These are phyloP conservation scores for Smithornis capensis DNA, from an alignment of 2,113 vertebrate genomes.

Conservation along the genomic window DNA sequence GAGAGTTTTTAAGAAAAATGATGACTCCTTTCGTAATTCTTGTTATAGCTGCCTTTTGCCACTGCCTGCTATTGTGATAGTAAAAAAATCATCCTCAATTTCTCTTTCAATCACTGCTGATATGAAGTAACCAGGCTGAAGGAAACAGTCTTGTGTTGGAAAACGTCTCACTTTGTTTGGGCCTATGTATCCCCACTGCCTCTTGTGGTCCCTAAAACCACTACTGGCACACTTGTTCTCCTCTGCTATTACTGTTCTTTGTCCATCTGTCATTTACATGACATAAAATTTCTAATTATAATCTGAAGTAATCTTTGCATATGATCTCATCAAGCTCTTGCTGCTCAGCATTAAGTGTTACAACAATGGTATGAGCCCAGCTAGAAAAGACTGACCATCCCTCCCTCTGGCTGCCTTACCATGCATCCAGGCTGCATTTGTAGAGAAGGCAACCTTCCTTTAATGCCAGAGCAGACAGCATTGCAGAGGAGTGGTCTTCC, in stretches of 20 bases:
- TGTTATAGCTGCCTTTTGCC: not conserved
- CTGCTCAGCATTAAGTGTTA: not conserved
- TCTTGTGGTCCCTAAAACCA: not conserved
- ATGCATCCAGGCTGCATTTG: not conserved
- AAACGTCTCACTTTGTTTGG: not conserved
- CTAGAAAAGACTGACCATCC: not conserved
- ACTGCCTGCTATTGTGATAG: not conserved
- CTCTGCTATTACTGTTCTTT: not conserved
- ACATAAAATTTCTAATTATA: slow-evolving; percentile 36
- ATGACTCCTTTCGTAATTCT: not conserved
- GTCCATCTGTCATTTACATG: not conserved
- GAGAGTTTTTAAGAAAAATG: not conserved
- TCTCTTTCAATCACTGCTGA: not conserved
- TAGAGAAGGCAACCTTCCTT: not conserved
- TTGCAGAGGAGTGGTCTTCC: not conserved
- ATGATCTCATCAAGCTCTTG: not conserved
- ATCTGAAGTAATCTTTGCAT: not conserved
- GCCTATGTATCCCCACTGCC: not conserved
- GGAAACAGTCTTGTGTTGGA: not conserved
- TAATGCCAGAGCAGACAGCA: not conserved
- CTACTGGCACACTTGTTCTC: not conserved
- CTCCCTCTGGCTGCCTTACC: not conserved
- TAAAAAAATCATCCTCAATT: not conserved
- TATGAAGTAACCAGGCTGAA: not conserved
- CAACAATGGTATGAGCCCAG: not conserved